Base-by-base conservation (phyloP, 2,113 vertebrate species). In the Nothoprocta perdicaria region DNA sequence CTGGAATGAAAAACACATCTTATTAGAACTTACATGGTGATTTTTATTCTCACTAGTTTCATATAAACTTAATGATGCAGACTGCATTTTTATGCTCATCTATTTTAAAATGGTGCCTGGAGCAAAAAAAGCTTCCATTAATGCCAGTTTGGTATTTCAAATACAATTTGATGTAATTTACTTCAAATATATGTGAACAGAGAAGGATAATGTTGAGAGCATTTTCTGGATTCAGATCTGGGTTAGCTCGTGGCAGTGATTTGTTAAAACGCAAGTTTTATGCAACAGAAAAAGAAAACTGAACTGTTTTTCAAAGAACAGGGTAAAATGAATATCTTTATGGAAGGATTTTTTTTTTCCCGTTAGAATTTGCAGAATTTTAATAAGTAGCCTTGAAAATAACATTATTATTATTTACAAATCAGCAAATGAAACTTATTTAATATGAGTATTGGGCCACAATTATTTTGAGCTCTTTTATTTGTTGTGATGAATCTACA, bases 41-140 rank as follows among this genome's bases (percentile, higher is more conserved):
- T 98, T 98, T 98, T 98, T 98, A 98, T 98, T 98, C 98, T 98
- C 97, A 97, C 98, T 98, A 97, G 97, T 98, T 98, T 98, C 98
- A 97, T 98, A 98, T 98, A 98, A 98, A 98, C 98, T 97, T 98
- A 98, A 98, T 98, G 98, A 98, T 98, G 98, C 98, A 98, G 97
- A 96, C 97, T 98, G 97, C 97, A 98, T 98, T 98, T 98, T 98
- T 98, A 97, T 98, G 97, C 96, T 98, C 98, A 98, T 98, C 98
- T 98, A 97, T 98, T 98, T 98, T 98, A 98, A 98, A 98, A 98
- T 97, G 98, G 97, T 97, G 98, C 98, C 98, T 97, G 96, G 94
- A 98, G 98, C 98, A 97, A 98, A 97, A 96, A 96, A 97, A 97
- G 93, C 97, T 97, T 97, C 97, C 97, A 98, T 98, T 98, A 98